Evolutionary conservation across 2,888 invertebrate species (phyloP).

Genomic region (Chorisops tibialis): DNA sequence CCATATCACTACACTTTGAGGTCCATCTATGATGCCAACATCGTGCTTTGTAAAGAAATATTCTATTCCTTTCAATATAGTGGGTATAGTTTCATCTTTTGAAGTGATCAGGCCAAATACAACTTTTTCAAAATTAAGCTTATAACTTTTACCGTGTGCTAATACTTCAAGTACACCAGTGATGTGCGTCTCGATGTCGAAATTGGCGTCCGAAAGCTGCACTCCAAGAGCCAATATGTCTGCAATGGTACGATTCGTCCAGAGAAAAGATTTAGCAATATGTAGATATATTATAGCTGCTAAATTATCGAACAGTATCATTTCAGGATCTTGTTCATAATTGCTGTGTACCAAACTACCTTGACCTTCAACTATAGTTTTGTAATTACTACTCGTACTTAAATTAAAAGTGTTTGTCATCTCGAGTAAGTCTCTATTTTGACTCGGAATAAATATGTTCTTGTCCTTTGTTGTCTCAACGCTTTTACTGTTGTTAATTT

Average conservation of each 20-base stretch:
- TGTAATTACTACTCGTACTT: neutral
- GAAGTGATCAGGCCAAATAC: constrained; percentile 48
- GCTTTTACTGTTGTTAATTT: neutral
- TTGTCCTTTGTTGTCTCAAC: neutral
- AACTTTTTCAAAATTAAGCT: constrained; percentile 36
- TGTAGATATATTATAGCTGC: constrained; percentile 49
- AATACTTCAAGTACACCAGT: constrained; percentile 25
- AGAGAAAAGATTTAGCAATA: constrained; percentile 45
- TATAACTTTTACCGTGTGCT: constrained; percentile 19
- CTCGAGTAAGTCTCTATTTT: neutral
- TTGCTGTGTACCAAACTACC: constrained; percentile 48
- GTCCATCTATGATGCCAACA: constrained; percentile 48
- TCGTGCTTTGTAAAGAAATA: constrained; percentile 48
- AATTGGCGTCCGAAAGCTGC: constrained; percentile 40
- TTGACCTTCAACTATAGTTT: constrained; percentile 20
- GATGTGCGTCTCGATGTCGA: constrained; percentile 21
- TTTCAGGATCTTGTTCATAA: constrained; percentile 45
- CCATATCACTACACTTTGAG: constrained; percentile 50
- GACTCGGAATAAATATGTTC: neutral
- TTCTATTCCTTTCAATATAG: constrained; percentile 45
- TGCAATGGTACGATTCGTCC: constrained; percentile 48
- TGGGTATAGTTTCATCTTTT: constrained; percentile 42
- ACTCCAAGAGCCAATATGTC: constrained; percentile 49
- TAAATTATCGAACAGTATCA: constrained; percentile 47
- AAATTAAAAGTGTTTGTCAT: neutral